Evolutionary conservation across 2,113 vertebrate species (phyloP), one percentile per base, ranked within the genome.

Genomic region (Lichenostomus cassidix): DNA sequence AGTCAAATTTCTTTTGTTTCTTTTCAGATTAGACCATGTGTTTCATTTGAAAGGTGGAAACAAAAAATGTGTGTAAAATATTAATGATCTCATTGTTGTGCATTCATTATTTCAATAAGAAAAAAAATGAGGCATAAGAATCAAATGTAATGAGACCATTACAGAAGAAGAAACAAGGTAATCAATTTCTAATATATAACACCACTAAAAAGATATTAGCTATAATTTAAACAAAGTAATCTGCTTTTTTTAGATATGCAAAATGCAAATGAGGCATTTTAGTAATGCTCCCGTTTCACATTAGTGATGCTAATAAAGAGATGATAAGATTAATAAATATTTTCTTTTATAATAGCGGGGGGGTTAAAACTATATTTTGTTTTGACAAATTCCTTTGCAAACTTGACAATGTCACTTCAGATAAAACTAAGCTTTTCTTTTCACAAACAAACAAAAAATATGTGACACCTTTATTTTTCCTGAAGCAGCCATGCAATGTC

Each of bases 201-300:
- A 92, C 25, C n/a, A 89, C 76, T 90, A 81, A 85, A 94, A 91
- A 91, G 76, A 90, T 96, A 96, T 96, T 93, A 96, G 70, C 90
- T 95, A 74, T 97, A 97, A 97, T 96, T 98, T 97, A 96, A 97
- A 94, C 87, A 93, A 95, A 94, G 56, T 73, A 92, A 89, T 96
- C 68, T 87, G n/a, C 71, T 97, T 96, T 90, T 90, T 23, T 97
- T 89, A 96, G 95, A 85, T 95, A 16, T 68, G 90, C 89, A 97
- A 97, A 97, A 98, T 97, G 97, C 93, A 97, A 96, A 97, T 95
- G 91, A 96, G 95, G 96, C 95, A 97, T 97, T 98, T 97, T 91
- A 69, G 46, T 87, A 86, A 63, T 67, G 44, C 76, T 95, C 58
- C 27, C 67, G 50, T 93, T 91, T 95, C 91, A 94, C 83, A 93